These are phyloP conservation scores for Eurystomus gularis DNA, from an alignment of 2,113 vertebrate genomes.

Conservation along the genomic window DNA sequence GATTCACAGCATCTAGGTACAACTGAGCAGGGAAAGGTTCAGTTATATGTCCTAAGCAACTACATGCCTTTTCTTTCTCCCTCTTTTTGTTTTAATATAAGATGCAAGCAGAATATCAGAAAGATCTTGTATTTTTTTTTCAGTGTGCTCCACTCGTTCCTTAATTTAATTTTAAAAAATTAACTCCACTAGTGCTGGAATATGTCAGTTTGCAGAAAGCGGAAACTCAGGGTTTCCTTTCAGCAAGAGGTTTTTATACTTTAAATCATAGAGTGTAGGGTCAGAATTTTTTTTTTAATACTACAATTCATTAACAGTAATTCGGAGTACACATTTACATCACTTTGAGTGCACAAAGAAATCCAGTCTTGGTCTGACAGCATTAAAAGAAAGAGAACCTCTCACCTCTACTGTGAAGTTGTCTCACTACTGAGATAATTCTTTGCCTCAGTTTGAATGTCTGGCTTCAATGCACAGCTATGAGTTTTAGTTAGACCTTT, in stretches of 20 bases:
- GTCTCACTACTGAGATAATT: background rate
- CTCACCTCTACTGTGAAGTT: background rate
- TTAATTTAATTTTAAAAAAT: background rate
- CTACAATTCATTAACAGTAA: background rate
- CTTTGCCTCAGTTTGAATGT: background rate
- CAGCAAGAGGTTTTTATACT: background rate
- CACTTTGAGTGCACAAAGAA: background rate
- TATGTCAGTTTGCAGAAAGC: background rate
- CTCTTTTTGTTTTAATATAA: background rate
- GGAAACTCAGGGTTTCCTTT: background rate
- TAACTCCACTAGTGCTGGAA: background rate
- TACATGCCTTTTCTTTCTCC: background rate
- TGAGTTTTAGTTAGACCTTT: background rate
- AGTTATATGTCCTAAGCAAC: background rate
- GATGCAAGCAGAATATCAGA: background rate
- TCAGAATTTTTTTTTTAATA: background rate
- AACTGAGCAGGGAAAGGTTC: background rate
- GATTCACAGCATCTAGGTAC: slow-evolving; percentile 11
- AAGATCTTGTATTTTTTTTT: background rate
- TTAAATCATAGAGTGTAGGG: background rate
- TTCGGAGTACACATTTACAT: background rate
- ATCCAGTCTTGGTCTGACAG: background rate
- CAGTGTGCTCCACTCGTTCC: background rate
- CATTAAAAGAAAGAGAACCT: background rate
- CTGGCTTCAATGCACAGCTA: background rate